phyloP scores from a whole-genome alignment of 2,797 vertebrate genomes.

The Eutrigla gurnardus region DNA sequence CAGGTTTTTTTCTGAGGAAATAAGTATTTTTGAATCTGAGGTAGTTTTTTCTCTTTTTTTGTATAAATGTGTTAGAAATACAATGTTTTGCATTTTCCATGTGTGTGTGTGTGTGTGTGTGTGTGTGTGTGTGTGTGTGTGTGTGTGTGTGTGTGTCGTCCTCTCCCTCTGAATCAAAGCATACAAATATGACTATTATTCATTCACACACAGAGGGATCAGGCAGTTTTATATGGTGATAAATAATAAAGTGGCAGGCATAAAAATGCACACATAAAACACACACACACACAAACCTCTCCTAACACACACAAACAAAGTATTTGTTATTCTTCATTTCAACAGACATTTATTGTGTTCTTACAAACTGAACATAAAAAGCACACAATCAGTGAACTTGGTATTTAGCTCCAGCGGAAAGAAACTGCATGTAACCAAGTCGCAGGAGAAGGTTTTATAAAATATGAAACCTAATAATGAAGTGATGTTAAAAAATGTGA shows the following conservation, averaged over 20 bases:
- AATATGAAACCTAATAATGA: too few relatives aligned
- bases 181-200: constrained; percentile 17
- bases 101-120: neutral
- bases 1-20: neutral
- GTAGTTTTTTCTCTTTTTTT: neutral
- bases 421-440: neutral
- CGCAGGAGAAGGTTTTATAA: neutral
- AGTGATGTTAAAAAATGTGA: too few relatives aligned
- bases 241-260: constrained; percentile 28
- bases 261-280: neutral
- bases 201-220: neutral
- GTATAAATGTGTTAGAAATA: neutral
- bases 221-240: constrained; percentile 11
- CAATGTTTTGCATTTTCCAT: neutral
- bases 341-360: neutral
- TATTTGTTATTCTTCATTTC: neutral
- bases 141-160: neutral
- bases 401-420: neutral
- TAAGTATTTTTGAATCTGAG: neutral
- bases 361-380: neutral
- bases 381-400: neutral
- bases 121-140: neutral
- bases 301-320: neutral
- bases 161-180: constrained; percentile 12
- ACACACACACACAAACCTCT: neutral